Base-by-base conservation (phyloP, 2,888 invertebrate species). In the Tanypteryx hageni region DNA sequence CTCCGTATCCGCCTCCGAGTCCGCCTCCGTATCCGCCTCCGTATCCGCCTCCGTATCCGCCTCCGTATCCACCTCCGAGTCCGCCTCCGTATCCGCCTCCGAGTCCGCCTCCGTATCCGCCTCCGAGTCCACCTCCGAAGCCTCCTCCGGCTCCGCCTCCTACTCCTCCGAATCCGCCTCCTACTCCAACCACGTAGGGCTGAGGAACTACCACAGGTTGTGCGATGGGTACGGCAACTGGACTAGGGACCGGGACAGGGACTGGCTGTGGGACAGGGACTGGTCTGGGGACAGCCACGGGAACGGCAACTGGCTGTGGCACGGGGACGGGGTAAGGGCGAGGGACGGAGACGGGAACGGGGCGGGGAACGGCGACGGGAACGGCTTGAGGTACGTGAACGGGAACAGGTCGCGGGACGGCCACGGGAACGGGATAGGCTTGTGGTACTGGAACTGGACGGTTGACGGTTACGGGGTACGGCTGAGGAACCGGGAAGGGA, bases 151-250 rank as follows among this genome's bases (percentile, higher is more conserved):
- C 27, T 11, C 89, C 92, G 0, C 76, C 86, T 27, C 86, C 86
- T 3, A 31, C 22, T 11, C 92, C 86, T 22, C 85, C 92, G 5
- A 44, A 59, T 18, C 61, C 89, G 0, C 89, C 89, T 9, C 61
- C 59, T 11, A 59, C 85, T 18, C 92, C 92, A 7, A 92, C 86
- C 7, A 92, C 95, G n/a, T 95, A 95, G 82, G 95, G 95, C 61
- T 95, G 95, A 85, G 94, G 95, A 92, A 95, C 96, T 1, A 95
- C 95, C 76, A 96, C 96, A 16, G 96, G 96, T 92, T 96, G 96
- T 0, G 96, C 96, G 0, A 96, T 96, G 1, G 96, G 96, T 68
- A 96, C 95, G 0, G 95, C 95, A 0, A 96, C 95, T 0, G 95
- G 95, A 93, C 96, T 96, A 0, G 96, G 96, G 0, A 96, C 94